Evolutionary conservation across 2,797 vertebrate species (phyloP), one percentile per base, ranked within the genome.

Genomic region (Lithobates sylvaticus): DNA sequence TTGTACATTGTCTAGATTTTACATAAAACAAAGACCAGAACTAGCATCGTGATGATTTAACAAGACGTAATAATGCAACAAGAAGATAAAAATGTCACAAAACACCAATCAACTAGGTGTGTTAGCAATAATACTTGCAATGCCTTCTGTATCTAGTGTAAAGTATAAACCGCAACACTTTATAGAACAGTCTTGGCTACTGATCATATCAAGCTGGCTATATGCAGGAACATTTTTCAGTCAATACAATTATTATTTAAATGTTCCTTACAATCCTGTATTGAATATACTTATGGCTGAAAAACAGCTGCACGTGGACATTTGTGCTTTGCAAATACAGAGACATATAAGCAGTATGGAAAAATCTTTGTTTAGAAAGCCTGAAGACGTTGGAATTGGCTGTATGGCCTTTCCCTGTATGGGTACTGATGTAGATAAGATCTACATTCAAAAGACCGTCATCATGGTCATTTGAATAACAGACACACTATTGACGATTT

Each of bases 1-100:
- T 86, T 86, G 54, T 72, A 72, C 39, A 86, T 85, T 86, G 54
- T 77, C 79, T 86, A 86, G 18, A 64, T 73, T 72, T 83, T 86
- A 86, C 75, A 78, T 18, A 58, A 10, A 75, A 50, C 3, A 10
- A 50, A 44, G 12, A 27, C 21, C 9, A 75, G 34, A 1, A 5
- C 47, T 69, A 8, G 13, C 5, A 29, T 36, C 64, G 36, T 86
- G 27, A 73, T 3, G 77, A 82, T 86, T 86, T 86, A 81, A 86
- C 78, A 78, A 85, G 75, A 50, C 10, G 7, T 77, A 58, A 84
- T 10, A 76, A 44, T 47, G 21, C 32, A 44, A 36, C 75, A 10
- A 21, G 26, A 0, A 10, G 9, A 10, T 9, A 1, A 39, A 39
- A 39, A 27, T 81, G 32, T 86, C 71, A 86, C 70, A 68, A 61